phyloP scores from a whole-genome alignment of 1,140 invertebrate species.

The Drosophila mojavensis region DNA sequence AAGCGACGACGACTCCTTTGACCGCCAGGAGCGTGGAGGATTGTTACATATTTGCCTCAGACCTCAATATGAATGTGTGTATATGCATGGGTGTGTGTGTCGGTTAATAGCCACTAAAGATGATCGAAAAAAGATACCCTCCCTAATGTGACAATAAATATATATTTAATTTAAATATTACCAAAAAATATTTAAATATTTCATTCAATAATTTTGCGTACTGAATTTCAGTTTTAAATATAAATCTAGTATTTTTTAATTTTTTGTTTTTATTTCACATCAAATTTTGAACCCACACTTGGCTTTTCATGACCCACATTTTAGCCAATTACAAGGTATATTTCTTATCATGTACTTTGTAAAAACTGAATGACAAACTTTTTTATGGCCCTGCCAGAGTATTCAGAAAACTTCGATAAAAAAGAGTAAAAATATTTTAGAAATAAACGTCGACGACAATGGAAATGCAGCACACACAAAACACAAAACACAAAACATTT shows the following conservation, averaged over 20 bases:
- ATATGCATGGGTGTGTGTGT: background rate
- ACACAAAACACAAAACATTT: slow-evolving; percentile 80
- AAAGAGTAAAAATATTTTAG: slow-evolving; percentile 64
- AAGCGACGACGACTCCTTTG: slow-evolving; percentile 54
- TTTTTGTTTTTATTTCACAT: too few relatives aligned
- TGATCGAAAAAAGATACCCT: slow-evolving; percentile 22
- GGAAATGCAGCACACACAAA: slow-evolving; percentile 64
- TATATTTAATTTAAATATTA: too few relatives aligned
- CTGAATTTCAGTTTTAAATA: too few relatives aligned
- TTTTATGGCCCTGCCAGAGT: slow-evolving; percentile 21
- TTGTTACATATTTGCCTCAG: slow-evolving; percentile 70
- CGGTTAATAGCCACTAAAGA: slow-evolving; percentile 50
- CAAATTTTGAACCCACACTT: too few relatives aligned
- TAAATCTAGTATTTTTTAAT: too few relatives aligned
- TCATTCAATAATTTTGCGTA: too few relatives aligned
- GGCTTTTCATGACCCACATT: background rate
- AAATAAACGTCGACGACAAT: slow-evolving; percentile 78
- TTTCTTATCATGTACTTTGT: background rate
- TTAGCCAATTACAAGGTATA: background rate
- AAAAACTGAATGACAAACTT: too few relatives aligned
- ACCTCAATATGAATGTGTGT: slow-evolving; percentile 36
- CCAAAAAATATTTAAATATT: too few relatives aligned
- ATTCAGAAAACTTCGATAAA: slow-evolving; percentile 43
- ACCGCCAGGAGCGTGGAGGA: slow-evolving; percentile 58
- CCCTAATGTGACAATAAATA: background rate